These are phyloP conservation scores for Galerucella calmariensis DNA, from an alignment of 2,888 invertebrate species.

Conservation along the genomic window DNA sequence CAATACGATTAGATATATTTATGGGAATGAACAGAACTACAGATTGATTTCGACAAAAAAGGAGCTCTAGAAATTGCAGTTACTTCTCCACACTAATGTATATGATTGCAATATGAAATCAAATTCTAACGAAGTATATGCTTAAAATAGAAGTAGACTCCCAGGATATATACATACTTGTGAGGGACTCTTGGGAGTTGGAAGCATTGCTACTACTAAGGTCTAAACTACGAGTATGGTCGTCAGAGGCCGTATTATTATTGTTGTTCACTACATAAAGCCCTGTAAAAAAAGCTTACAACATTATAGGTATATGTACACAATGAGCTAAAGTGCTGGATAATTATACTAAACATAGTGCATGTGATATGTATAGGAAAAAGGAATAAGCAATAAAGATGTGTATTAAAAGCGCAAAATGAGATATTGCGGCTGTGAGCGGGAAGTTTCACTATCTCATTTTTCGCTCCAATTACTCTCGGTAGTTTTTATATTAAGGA, in stretches of 20 bases:
- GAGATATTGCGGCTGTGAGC: no score
- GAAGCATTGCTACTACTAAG: conserved; percentile 44
- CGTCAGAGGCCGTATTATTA: conserved; percentile 47
- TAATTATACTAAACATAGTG: neutral
- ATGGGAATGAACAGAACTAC: no score
- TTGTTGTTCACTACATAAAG: conserved; percentile 60
- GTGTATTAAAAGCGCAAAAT: no score
- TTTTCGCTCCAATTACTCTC: no score
- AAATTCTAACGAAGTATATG: neutral
- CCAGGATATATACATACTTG: conserved; percentile 44
- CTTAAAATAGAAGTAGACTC: neutral
- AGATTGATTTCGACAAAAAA: no score
- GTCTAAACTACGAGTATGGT: conserved; percentile 41
- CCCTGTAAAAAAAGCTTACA: conserved; percentile 50
- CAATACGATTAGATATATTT: no score
- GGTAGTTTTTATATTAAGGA: no score
- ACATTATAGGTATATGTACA: conserved; percentile 9
- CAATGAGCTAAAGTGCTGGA: neutral
- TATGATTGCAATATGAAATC: no score
- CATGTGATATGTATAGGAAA: neutral
- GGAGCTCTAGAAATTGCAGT: no score
- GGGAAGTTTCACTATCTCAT: no score
- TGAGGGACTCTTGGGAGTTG: conserved; percentile 40
- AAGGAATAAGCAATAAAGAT: no score
- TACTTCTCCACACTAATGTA: no score